A percentile compares a stretch with the other conserved stretches of the same genome.
Evolutionary conservation across 2,113 vertebrate species (phyloP).

Genomic region (Halcyon senegalensis): DNA sequence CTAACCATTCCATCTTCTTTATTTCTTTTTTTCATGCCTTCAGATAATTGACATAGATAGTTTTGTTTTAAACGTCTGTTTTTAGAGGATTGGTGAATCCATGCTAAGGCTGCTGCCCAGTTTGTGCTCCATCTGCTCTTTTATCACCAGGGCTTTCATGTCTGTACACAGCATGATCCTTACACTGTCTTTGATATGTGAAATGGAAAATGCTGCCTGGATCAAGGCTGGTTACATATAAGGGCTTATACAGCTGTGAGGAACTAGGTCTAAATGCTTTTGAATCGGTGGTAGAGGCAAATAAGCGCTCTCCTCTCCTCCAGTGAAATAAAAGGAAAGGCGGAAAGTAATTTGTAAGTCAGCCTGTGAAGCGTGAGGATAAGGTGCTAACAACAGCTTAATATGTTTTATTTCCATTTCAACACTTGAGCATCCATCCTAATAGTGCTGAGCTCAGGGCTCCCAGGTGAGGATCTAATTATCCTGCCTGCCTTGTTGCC

Average conservation of each 20-base stretch:
- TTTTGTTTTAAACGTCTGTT: neutral
- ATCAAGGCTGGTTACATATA: neutral
- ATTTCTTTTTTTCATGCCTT: neutral
- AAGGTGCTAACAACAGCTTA: neutral
- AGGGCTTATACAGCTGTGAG: neutral
- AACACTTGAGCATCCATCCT: neutral
- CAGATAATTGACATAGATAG: neutral
- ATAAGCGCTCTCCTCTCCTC: neutral
- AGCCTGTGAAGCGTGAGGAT: neutral
- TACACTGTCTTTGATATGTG: neutral
- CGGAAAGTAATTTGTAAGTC: neutral
- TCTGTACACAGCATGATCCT: neutral
- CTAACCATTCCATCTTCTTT: neutral
- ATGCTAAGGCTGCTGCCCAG: neutral
- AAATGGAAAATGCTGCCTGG: neutral
- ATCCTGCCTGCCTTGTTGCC: neutral
- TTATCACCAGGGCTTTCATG: neutral
- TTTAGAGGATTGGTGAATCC: neutral
- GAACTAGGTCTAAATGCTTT: neutral
- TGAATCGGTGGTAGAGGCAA: neutral
- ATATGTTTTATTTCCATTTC: neutral
- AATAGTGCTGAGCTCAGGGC: neutral
- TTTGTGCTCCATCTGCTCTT: neutral
- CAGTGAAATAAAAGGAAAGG: neutral
- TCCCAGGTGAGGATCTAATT: neutral